Evolutionary conservation across 2,797 vertebrate genomes (phyloP).

Genomic region (Sebastes vulpes): DNA sequence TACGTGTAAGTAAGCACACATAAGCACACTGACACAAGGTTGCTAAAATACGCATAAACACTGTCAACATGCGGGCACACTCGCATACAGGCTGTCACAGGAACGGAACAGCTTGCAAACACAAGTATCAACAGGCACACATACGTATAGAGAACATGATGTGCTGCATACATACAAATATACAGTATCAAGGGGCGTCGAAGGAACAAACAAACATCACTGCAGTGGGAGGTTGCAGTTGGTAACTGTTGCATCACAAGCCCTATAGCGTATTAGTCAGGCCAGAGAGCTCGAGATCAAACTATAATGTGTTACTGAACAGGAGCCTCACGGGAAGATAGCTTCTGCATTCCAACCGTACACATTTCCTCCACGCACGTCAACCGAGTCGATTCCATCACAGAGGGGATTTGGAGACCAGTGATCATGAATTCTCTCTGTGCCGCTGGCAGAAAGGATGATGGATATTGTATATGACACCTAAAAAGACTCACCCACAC

Average conservation of each 20-base stretch:
- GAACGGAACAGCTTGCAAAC: conserved; percentile 1
- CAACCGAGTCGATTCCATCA: conserved; percentile 44
- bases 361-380: conserved; percentile 44
- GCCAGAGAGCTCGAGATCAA: conserved; percentile 70
- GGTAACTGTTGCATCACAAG: conserved; percentile 73
- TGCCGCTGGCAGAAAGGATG: conserved; percentile 46
- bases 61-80: conserved; percentile 12
- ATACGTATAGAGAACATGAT: background rate
- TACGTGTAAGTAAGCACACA: conserved; percentile 41
- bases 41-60: conserved; percentile 19
- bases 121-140: conserved; percentile 11
- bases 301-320: conserved; percentile 51
- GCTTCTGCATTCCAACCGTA: conserved; percentile 43
- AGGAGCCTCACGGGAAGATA: conserved; percentile 37
- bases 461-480: conserved; percentile 66
- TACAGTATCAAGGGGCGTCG: background rate
- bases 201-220: conserved; percentile 54
- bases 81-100: background rate
- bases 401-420: conserved; percentile 56
- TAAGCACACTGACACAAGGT: conserved; percentile 32
- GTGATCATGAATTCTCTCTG: conserved; percentile 68
- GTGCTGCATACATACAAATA: conserved; percentile 21
- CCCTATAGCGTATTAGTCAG: conserved; percentile 47
- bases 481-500: conserved; percentile 54
- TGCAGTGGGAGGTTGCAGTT: conserved; percentile 47